Base-by-base conservation (phyloP, 1,140 invertebrate species). In the Nephotettix cincticeps region DNA sequence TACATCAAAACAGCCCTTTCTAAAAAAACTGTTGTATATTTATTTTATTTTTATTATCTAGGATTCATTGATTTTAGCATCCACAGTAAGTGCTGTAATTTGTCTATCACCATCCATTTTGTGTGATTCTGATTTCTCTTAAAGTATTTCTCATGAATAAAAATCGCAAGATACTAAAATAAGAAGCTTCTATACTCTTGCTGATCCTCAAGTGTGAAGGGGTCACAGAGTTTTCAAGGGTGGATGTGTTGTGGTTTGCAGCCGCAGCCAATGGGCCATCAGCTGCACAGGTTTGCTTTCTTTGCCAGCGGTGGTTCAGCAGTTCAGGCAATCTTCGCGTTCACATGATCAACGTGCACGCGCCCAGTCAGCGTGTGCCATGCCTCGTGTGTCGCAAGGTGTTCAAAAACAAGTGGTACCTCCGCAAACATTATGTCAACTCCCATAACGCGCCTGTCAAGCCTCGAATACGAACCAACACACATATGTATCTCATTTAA, bases 331-430 rank as follows among this genome's bases (percentile, higher is more conserved):
- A 91, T 78, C 83, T 91, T 51, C 89, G 89, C 81, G 89, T 91
- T 78, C 89, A 91, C 83, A 88, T 90, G 75, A 86, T 88, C 71
- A 90, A 90, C 82, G 87, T 90, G 73, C 89, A 90, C 81, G 86
- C 88, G 61, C 84, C 87, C 71, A 87, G 86, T 76, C 87, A 86
- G 65, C 84, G 86, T 75, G 86, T 87, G 76, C 86, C 87, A 77
- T 90, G 89, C 78, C 82, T 86, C 75, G 83, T 88, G 70, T 90
- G 89, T 81, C 83, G 78, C 78, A 88, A 88, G 78, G 84, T 83
- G 76, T 90, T 89, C 83, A 89, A 89, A 80, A 89, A 88, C 63
- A 88, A 88, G 79, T 88, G 89, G 78, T 90, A 89, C 77, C 84
- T 90, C 72, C 86, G 89, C 78, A 89, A 89, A 79, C 89, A 90